Evolutionary conservation across 2,113 vertebrate genomes (phyloP).

Genomic region (Lasiurus cinereus): DNA sequence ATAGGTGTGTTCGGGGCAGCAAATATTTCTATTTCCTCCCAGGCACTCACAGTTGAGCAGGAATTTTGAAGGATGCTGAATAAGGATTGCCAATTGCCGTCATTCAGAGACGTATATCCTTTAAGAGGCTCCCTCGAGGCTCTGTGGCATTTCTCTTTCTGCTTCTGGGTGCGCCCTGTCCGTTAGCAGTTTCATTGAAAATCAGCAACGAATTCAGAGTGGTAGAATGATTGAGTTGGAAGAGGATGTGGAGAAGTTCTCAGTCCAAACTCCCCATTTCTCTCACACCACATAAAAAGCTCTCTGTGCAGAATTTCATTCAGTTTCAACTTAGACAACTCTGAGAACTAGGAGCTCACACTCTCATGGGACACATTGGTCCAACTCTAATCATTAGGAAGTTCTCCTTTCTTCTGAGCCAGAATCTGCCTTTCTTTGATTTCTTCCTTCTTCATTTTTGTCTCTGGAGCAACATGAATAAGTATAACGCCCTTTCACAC

Average conservation of each 20-base stretch:
- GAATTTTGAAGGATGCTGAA: constrained; percentile 42
- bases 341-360: neutral
- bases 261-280: neutral
- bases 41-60: constrained; percentile 49
- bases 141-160: neutral
- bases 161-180: neutral
- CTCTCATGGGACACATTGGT: neutral
- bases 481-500: neutral
- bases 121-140: neutral
- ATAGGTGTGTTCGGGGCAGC: constrained; percentile 55
- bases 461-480: neutral
- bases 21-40: constrained; percentile 34
- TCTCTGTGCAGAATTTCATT: neutral
- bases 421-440: neutral
- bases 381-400: neutral
- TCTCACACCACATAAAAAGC: neutral
- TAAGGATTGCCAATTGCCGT: constrained; percentile 59
- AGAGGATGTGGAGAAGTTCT: neutral
- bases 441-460: neutral
- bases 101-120: constrained; percentile 25
- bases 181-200: constrained; percentile 43
- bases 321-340: neutral
- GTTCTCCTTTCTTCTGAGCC: neutral
- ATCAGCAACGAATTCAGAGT: constrained; percentile 20
- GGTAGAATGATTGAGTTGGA: neutral